phyloP scores from a whole-genome alignment of 2,797 vertebrate species.

The Kryptolebias ocellatus region DNA sequence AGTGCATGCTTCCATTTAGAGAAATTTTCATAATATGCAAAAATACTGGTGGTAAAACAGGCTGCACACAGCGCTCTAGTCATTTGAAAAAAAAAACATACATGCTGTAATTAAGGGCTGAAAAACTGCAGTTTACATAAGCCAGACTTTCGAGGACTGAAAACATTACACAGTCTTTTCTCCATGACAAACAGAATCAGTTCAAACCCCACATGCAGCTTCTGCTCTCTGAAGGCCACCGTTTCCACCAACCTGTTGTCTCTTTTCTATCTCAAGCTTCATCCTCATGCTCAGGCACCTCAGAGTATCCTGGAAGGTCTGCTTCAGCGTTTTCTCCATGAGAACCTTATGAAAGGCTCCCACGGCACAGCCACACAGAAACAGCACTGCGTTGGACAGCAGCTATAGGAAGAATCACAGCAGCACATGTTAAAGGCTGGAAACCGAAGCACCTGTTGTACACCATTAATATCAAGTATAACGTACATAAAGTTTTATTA shows the following conservation, averaged over 20 bases:
- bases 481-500: no score
- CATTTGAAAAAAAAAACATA: background rate
- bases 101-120: background rate
- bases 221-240: background rate
- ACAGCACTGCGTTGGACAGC: constrained; percentile 88
- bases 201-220: background rate
- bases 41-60: background rate
- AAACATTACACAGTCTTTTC: background rate
- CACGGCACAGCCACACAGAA: constrained; percentile 90
- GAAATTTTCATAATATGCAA: constrained; percentile 19
- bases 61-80: background rate
- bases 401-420: constrained; percentile 78
- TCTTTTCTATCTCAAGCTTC: constrained; percentile 95
- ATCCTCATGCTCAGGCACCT: constrained; percentile 92
- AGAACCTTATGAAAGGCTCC: constrained; percentile 95
- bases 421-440: constrained; percentile 16
- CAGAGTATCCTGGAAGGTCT: constrained; percentile 92
- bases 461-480: background rate
- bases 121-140: background rate
- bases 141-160: constrained; percentile 11
- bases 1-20: constrained; percentile 18
- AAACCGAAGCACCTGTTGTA: constrained; percentile 8
- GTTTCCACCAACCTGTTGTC: constrained; percentile 88
- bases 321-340: constrained; percentile 91
- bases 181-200: background rate